These are phyloP conservation scores for Uloborus diversus DNA, from an alignment of 1,140 invertebrate species.

Conservation along the genomic window DNA sequence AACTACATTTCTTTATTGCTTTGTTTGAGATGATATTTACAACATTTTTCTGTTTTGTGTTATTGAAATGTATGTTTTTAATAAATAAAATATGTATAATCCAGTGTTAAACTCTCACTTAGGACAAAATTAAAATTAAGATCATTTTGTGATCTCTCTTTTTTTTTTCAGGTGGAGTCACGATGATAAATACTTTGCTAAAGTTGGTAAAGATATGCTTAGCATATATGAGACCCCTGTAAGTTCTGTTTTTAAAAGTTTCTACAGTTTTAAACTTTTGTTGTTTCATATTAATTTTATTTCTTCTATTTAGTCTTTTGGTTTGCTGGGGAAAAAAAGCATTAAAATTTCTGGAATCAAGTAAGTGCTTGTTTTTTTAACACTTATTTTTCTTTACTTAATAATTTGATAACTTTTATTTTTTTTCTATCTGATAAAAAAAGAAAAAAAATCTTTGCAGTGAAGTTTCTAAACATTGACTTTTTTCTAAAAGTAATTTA, in stretches of 20 bases:
- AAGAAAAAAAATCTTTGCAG: neutral
- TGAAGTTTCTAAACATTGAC: too few relatives aligned
- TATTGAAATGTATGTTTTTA: too few relatives aligned
- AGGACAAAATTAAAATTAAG: too few relatives aligned
- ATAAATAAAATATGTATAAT: too few relatives aligned
- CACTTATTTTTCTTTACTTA: neutral
- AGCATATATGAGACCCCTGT: constrained; percentile 95
- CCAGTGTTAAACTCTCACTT: too few relatives aligned
- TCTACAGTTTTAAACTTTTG: neutral
- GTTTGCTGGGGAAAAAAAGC: constrained; percentile 91
- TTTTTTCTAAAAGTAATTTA: too few relatives aligned
- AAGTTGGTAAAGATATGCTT: constrained; percentile 77
- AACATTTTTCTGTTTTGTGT: too few relatives aligned
- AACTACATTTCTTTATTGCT: too few relatives aligned
- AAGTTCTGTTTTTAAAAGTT: constrained; percentile 60
- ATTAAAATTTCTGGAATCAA: constrained; percentile 89
- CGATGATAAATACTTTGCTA: constrained; percentile 96
- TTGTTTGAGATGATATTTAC: too few relatives aligned
- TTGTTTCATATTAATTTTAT: constrained; percentile 22
- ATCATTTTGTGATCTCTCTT: too few relatives aligned
- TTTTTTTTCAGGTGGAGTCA: constrained; percentile 78
- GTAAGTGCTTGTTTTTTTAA: constrained; percentile 60
- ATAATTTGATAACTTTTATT: neutral
- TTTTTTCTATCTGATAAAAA: neutral
- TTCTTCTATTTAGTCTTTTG: constrained; percentile 77